Conservation (phyloP, 2,888 invertebrate genomes). For the Trachelus stipa region DNA sequence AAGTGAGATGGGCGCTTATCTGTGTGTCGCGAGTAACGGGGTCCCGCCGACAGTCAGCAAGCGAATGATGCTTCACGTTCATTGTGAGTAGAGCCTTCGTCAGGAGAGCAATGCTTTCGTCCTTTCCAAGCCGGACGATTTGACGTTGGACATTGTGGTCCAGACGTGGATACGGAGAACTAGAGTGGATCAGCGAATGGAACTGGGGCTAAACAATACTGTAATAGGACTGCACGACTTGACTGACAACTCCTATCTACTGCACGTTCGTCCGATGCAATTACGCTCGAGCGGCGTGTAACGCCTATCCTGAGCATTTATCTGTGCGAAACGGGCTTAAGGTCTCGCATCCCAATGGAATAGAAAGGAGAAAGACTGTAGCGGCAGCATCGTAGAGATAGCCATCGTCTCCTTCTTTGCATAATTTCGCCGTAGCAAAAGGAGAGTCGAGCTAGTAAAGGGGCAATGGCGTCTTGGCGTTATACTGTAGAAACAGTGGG, state of each 20-base stretch:
- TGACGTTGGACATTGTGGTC: too few relatives aligned
- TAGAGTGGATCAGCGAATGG: too few relatives aligned
- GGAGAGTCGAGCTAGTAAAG: conserved; percentile 25
- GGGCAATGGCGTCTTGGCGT: conserved; percentile 4
- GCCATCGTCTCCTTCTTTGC: conserved; percentile 55
- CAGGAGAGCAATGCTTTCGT: background rate
- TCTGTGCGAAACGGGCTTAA: conserved; percentile 28
- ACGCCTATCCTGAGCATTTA: conserved; percentile 18
- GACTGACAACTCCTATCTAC: too few relatives aligned
- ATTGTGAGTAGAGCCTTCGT: conserved; percentile 78
- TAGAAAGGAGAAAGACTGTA: conserved; percentile 15
- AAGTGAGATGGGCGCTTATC: conserved; percentile 89
- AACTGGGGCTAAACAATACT: too few relatives aligned
- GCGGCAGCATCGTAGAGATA: conserved; percentile 40
- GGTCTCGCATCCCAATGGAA: conserved; percentile 18
- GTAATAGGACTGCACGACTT: too few relatives aligned
- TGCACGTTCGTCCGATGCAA: too few relatives aligned
- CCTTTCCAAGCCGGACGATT: too few relatives aligned
- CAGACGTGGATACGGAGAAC: too few relatives aligned
- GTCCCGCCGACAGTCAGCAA: conserved; percentile 91
- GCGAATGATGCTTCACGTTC: conserved; percentile 90
- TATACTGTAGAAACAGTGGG: conserved; percentile 13
- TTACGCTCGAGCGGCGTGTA: too few relatives aligned
- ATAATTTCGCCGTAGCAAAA: conserved; percentile 50
- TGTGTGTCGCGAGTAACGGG: conserved; percentile 90